Evolutionary conservation across 2,888 invertebrate species (phyloP).

Genomic region (Megalurothrips usitatus): DNA sequence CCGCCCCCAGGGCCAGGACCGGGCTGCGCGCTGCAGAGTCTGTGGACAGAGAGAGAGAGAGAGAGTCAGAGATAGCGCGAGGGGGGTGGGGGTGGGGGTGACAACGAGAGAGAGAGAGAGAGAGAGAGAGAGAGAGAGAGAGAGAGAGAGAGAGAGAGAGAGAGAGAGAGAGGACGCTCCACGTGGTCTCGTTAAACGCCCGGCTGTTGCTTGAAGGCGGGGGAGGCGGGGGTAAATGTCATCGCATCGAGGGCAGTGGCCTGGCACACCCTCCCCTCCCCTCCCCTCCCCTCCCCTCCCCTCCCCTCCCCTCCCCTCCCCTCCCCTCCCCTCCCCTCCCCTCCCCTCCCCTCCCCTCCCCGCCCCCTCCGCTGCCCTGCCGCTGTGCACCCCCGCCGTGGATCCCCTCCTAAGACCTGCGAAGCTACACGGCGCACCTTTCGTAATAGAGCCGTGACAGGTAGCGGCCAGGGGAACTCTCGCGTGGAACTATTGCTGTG

Average conservation of each 20-base stretch:
- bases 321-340: not conserved
- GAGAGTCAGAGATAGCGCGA: no score
- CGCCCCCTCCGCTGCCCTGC: not conserved
- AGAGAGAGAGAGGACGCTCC: not conserved
- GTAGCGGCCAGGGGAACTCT: not conserved
- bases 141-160: no score
- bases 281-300: not conserved
- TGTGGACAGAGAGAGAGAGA: not conserved
- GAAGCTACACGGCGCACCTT: not conserved
- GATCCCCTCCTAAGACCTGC: not conserved
- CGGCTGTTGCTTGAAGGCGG: slow-evolving; percentile 9
- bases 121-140: no score
- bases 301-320: not conserved
- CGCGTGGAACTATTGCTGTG: not conserved
- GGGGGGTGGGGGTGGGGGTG: not conserved
- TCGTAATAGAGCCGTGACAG: not conserved
- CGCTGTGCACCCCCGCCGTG: not conserved
- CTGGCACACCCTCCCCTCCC: not conserved
- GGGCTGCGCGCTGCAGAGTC: not conserved
- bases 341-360: not conserved
- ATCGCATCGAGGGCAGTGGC: not conserved
- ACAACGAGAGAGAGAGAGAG: not conserved
- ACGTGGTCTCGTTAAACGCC: not conserved
- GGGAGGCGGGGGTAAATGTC: not conserved
- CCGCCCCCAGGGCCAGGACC: no score